These are phyloP conservation scores for Papio anubis DNA, from an alignment of 2,113 vertebrate genomes.

Conservation along the genomic window DNA sequence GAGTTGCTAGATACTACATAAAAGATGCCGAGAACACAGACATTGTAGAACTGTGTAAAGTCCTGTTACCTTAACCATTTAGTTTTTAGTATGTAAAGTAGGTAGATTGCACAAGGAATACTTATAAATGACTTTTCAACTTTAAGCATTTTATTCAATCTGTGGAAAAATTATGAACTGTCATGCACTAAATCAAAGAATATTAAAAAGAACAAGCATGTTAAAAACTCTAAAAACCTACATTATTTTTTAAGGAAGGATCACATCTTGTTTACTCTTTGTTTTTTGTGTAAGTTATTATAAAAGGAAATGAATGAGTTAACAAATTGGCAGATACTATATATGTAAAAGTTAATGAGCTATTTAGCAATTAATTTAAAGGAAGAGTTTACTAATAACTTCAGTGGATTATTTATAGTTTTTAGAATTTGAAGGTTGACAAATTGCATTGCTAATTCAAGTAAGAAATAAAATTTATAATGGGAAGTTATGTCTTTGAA, in stretches of 20 bases:
- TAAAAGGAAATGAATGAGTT: not conserved
- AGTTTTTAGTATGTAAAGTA: not conserved
- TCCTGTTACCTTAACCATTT: not conserved
- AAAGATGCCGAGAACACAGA: not conserved
- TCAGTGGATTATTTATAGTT: not conserved
- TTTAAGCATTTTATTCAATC: slow-evolving; percentile 3
- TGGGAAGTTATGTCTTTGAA: not conserved
- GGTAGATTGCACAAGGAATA: not conserved
- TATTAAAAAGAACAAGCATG: not conserved
- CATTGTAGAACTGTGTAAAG: not conserved
- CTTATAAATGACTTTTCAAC: not conserved
- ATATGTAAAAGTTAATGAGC: not conserved
- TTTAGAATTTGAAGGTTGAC: not conserved
- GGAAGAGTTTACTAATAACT: not conserved
- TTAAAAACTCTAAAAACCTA: not conserved
- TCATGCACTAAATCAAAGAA: not conserved
- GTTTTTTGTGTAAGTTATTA: not conserved
- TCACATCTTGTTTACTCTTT: not conserved
- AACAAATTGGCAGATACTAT: not conserved
- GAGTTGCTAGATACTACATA: not conserved
- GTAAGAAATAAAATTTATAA: not conserved
- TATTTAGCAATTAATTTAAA: not conserved
- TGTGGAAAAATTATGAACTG: not conserved
- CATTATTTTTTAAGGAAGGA: not conserved
- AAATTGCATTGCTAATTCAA: slow-evolving; percentile 1